Conservation (phyloP, 2,113 vertebrate species). For the Phrynosoma platyrhinos region DNA sequence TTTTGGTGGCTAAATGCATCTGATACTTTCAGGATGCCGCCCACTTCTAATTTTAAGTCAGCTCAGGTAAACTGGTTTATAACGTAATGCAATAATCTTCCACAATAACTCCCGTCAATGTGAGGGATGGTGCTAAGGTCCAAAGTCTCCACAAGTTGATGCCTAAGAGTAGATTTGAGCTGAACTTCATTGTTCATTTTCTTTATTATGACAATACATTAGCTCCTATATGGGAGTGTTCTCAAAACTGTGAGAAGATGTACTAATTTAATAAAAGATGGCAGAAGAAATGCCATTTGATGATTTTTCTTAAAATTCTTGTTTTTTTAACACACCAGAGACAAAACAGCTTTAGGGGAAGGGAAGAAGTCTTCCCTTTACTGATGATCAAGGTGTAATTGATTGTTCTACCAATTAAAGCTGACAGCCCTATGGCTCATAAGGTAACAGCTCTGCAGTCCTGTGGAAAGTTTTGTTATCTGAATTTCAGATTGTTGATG, state of each 20-base stretch:
- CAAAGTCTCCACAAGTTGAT: too few relatives aligned
- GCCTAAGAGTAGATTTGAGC: background rate
- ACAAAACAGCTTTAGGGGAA: background rate
- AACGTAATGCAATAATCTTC: too few relatives aligned
- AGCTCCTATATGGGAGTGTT: background rate
- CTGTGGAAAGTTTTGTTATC: background rate
- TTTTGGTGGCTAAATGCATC: too few relatives aligned
- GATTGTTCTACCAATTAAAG: background rate
- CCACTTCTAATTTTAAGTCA: too few relatives aligned
- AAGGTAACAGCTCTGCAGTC: background rate
- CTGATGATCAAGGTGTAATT: background rate
- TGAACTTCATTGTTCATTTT: background rate
- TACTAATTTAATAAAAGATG: background rate
- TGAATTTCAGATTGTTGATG: constrained; percentile 16
- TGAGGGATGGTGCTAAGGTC: too few relatives aligned
- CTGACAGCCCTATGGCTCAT: background rate
- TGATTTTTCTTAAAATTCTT: background rate
- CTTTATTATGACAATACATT: background rate
- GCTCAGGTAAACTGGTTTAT: too few relatives aligned
- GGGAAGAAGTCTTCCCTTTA: background rate
- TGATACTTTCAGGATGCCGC: too few relatives aligned
- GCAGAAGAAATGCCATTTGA: background rate
- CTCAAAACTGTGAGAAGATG: background rate
- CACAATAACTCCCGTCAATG: too few relatives aligned
- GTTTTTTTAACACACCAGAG: background rate